These are phyloP conservation scores for Sicus ferrugineus DNA, from an alignment of 2,888 invertebrate genomes.

Conservation along the genomic window DNA sequence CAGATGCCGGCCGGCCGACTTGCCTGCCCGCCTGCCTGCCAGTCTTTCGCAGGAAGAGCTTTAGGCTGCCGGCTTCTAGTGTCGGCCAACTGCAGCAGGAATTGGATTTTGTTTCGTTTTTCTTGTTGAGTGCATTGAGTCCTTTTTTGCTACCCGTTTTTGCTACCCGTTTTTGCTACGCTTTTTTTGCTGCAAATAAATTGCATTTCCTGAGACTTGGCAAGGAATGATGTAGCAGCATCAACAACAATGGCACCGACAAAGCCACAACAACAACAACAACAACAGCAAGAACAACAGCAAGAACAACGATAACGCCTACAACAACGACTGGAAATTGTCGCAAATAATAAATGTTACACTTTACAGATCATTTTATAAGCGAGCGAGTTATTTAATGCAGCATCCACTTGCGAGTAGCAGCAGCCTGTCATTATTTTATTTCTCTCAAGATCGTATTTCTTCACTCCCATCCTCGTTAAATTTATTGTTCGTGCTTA, in stretches of 20 bases:
- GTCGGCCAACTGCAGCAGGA: not conserved
- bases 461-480: too few species aligned
- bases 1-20: not conserved
- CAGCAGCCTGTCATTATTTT: too few species aligned
- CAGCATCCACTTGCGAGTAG: too few species aligned
- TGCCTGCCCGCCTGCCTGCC: not conserved
- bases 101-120: not conserved
- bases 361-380: not conserved
- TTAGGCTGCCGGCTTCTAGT: not conserved
- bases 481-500: too few species aligned
- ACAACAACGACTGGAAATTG: not conserved
- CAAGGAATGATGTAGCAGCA: not conserved
- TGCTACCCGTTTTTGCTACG: not conserved
- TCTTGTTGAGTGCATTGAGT: too few species aligned
- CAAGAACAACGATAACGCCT: not conserved
- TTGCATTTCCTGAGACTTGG: not conserved
- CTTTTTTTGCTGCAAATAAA: slow-evolving; percentile 2
- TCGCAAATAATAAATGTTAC: slow-evolving; percentile 1
- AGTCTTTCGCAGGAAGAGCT: too few species aligned
- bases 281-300: slow-evolving; percentile 1
- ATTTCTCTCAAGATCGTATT: too few species aligned
- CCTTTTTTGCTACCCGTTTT: not conserved
- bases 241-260: not conserved
- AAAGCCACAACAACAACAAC: not conserved
- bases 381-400: not conserved